phyloP scores from a whole-genome alignment of 2,888 invertebrate species.

The Glaucopsyche alexis region DNA sequence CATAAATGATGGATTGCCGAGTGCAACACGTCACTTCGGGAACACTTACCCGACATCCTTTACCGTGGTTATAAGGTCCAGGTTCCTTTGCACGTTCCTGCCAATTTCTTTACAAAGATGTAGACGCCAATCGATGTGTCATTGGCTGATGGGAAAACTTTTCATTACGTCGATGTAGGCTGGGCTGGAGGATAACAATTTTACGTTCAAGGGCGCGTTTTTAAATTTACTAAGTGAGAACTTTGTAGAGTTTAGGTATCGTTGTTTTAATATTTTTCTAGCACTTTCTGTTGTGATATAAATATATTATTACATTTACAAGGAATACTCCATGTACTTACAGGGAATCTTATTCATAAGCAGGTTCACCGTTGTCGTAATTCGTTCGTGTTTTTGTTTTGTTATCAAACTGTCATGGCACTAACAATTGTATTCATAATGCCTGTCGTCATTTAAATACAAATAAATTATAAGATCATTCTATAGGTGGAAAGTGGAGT shows the following conservation, averaged over 20 bases:
- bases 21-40: slow-evolving; percentile 61
- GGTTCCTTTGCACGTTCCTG: slow-evolving; percentile 57
- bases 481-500: no score
- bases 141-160: slow-evolving; percentile 74
- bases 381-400: no score
- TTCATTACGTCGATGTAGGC: slow-evolving; percentile 70
- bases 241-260: slow-evolving; percentile 51
- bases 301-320: not conserved
- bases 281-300: not conserved
- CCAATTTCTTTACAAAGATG: slow-evolving; percentile 73
- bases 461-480: no score
- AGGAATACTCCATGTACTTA: no score
- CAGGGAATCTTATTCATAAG: no score
- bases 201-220: slow-evolving; percentile 69
- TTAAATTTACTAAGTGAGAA: slow-evolving; percentile 66
- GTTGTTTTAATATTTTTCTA: slow-evolving; percentile 45
- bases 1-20: slow-evolving; percentile 71
- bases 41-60: slow-evolving; percentile 55
- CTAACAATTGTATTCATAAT: no score
- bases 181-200: slow-evolving; percentile 67
- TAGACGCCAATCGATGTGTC: slow-evolving; percentile 76
- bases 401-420: no score
- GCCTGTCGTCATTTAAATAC: no score
- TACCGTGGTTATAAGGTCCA: slow-evolving; percentile 54
- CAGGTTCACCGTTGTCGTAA: no score